Evolutionary conservation across 2,113 vertebrate genomes (phyloP), one percentile per base, ranked within the genome.

Genomic region (Equus quagga): DNA sequence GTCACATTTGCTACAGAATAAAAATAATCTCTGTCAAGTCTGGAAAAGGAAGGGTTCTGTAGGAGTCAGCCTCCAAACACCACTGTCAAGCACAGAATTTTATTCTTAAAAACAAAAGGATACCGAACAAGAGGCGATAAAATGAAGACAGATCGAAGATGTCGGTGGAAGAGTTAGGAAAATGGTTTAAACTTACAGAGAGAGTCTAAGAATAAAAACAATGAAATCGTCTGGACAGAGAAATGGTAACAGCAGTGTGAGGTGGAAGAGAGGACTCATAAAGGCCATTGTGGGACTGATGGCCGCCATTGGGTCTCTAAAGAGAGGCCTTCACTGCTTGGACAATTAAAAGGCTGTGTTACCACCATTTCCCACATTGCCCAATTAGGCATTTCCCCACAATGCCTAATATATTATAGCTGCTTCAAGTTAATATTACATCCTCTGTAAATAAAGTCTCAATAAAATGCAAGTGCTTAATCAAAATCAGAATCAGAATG

Each of bases 1-100:
- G 86, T 96, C 76, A 76, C 33, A 36, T 89, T 62, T 96, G 75
- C 36, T 89, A 87, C 26, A 94, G 76, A 2, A 82, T 54, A 97
- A 89, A 98, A 91, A 65, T 64, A 96, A 76, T 67, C 80, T 90
- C 62, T 78, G 78, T 79, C 81, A 96, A 70, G 33, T 72, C 33
- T 90, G 92, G 75, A 64, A 78, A 92, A 9, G 69, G 31, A 96
- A 44, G 36, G 7, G 17, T 95, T 96, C 88, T 91, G 41, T 83
- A 23, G 15, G 70, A 81, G 64, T 82, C 24, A 79, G 80, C 62
- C 51, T 93, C 91, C 56, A 73, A 89, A 78, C 62, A 87, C 84
- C 58, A 75, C 95, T 96, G 94, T 17, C 19, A 56, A 33, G 51
- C 64, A 91, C 6, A 36, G 26, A 44, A 60, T 69, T 65, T 92